phyloP scores from a whole-genome alignment of 1,140 invertebrate genomes.

The Lutraria rhynchaena region DNA sequence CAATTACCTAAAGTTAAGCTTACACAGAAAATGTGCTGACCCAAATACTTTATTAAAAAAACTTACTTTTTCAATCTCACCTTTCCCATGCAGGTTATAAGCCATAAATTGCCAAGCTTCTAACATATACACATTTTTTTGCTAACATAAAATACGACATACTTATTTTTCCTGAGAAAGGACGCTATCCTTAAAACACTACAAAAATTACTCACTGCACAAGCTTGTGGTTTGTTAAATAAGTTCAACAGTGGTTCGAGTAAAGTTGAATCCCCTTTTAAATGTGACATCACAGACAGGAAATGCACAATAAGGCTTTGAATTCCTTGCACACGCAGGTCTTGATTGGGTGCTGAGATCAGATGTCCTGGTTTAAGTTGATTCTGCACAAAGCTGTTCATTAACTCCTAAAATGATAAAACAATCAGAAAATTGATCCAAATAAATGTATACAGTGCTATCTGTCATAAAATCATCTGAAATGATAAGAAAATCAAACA shows the following conservation, averaged over 20 bases:
- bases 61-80: no score
- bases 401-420: constrained; percentile 21
- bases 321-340: constrained; percentile 60
- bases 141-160: no score
- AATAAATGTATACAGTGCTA: not conserved
- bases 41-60: no score
- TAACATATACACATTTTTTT: no score
- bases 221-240: constrained; percentile 56
- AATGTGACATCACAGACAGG: constrained; percentile 38
- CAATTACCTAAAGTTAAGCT: not conserved
- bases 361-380: constrained; percentile 6
- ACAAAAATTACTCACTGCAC: constrained; percentile 43
- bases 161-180: no score
- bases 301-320: constrained; percentile 65
- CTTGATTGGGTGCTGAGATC: not conserved
- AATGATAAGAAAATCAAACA: not conserved
- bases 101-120: no score
- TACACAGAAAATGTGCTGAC: no score
- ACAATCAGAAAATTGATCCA: not conserved
- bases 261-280: constrained; percentile 52
- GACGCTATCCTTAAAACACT: no score
- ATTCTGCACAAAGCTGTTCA: not conserved
- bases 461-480: not conserved
- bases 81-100: no score
- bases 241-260: constrained; percentile 59